A percentile compares a stretch with the other conserved stretches of the same genome.
Evolutionary conservation across 1,140 invertebrate species (phyloP).

Genomic region (Hyposmocoma kahamanoa): DNA sequence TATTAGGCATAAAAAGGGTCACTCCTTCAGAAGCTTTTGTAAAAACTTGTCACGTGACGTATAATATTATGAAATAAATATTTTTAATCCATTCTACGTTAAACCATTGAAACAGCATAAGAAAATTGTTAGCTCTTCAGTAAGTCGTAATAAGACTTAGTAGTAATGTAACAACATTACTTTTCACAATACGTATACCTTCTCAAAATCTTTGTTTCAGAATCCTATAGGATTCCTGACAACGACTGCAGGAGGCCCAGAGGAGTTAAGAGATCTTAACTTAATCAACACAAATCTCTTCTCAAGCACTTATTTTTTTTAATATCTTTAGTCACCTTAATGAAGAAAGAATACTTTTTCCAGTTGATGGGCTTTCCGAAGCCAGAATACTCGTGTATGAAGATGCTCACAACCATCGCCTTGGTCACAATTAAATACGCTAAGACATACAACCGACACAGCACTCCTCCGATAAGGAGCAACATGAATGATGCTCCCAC

Average conservation of each 20-base stretch:
- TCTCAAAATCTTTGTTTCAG: slow-evolving; percentile 50
- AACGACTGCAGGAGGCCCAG: slow-evolving; percentile 81
- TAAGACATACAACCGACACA: slow-evolving; percentile 82
- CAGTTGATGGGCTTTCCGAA: slow-evolving; percentile 74
- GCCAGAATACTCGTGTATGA: slow-evolving; percentile 80
- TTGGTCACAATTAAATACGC: slow-evolving; percentile 85
- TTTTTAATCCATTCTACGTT: no score
- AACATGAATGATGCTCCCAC: slow-evolving; percentile 88
- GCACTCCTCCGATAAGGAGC: slow-evolving; percentile 76
- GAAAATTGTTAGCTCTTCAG: no score
- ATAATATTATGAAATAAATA: no score
- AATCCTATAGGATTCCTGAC: slow-evolving; percentile 73
- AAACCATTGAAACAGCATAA: no score
- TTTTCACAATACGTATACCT: no score
- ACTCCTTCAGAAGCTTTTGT: no score
- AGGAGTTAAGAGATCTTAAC: slow-evolving; percentile 81
- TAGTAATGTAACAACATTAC: no score
- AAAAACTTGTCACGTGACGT: no score
- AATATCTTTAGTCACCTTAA: slow-evolving; percentile 92
- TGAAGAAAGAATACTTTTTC: slow-evolving; percentile 94
- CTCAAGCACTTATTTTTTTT: slow-evolving; percentile 85
- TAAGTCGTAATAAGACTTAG: no score
- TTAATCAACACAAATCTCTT: slow-evolving; percentile 71
- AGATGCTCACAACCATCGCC: slow-evolving; percentile 88
- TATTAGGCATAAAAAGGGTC: no score